phyloP scores from a whole-genome alignment of 64 coral and sea anemone genomes.

The Montipora efflorescens region DNA sequence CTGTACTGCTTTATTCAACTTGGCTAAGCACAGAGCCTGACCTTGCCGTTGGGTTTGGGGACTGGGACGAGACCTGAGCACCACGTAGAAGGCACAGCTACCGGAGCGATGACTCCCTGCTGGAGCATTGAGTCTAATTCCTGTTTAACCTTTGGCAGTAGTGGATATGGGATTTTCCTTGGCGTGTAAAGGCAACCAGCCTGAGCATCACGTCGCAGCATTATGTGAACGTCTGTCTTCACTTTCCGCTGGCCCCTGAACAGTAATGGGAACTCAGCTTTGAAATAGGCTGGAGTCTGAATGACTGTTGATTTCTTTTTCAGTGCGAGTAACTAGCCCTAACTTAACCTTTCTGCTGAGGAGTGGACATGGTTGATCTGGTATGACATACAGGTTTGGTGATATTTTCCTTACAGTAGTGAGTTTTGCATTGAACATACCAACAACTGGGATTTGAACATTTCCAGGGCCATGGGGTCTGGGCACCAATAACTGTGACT shows the following conservation, averaged over 20 bases:
- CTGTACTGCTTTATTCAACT: too few species aligned
- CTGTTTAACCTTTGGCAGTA: constrained; percentile 56
- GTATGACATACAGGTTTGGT: too few species aligned
- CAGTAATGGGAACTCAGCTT: constrained; percentile 43
- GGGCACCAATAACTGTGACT: too few species aligned
- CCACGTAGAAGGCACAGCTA: constrained; percentile 29
- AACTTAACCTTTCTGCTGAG: too few species aligned
- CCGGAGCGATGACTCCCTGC: constrained; percentile 61
- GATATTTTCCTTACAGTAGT: too few species aligned
- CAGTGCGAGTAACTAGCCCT: background rate
- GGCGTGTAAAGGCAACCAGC: constrained; percentile 51
- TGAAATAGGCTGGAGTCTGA: constrained; percentile 31
- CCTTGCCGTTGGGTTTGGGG: too few species aligned
- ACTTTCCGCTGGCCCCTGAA: constrained; percentile 50
- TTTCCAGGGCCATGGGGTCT: too few species aligned
- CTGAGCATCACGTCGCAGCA: constrained; percentile 37
- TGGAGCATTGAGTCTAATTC: constrained; percentile 61
- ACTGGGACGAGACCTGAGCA: constrained; percentile 40
- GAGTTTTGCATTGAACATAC: too few species aligned
- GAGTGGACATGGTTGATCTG: too few species aligned
- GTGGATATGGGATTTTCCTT: constrained; percentile 52
- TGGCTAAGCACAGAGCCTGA: too few species aligned
- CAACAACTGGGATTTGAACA: too few species aligned
- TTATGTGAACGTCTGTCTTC: constrained; percentile 62
- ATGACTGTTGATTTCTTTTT: background rate